Evolutionary conservation across 2,113 vertebrate genomes (phyloP), one percentile per base, ranked within the genome.

Genomic region (Phocoena phocoena): DNA sequence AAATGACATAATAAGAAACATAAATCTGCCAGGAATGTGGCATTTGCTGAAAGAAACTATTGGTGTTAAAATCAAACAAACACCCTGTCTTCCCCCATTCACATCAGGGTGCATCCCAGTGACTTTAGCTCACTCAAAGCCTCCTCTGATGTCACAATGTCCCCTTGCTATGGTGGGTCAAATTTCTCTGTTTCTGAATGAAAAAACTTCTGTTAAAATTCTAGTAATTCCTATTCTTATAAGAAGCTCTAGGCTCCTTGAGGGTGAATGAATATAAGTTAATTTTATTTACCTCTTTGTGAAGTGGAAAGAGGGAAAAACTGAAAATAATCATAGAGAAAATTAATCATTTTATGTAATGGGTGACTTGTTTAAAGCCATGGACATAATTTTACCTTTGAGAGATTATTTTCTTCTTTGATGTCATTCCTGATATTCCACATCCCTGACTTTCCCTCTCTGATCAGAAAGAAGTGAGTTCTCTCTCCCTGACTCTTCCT

Each of bases 1-100:
- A 95, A 94, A 74, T 58, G 38, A 31, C 41, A 92, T 93, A 96
- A 50, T 85, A 95, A 93, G 88, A 94, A 94, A 86, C 8, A 79
- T 26, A 94, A 68, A 28, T 9, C 14, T 65, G n/a, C 26, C 33
- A 91, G 36, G n/a, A 70, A 44, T 65, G 23, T 83, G 90, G 41
- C 67, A 70, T 97, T 95, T 90, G 74, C 28, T 83, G 62, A 94
- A 88, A 76, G 44, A 80, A 81, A 82, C 31, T 53, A 76, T 71
- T 96, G 50, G 60, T 91, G 38, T 62, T 92, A 94, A 95, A 93
- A 81, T 67, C 70, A 96, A 90, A 65, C 3, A 53, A 92, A 60
- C 1, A 53, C 3, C 31, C 60, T 25, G 20, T 81, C 53, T 90
- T 83, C 10, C 10, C 6, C 60, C 28, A 12, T 67, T 36, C 33